Base-by-base conservation (phyloP, 2,888 invertebrate genomes). In the Amiota minor region DNA sequence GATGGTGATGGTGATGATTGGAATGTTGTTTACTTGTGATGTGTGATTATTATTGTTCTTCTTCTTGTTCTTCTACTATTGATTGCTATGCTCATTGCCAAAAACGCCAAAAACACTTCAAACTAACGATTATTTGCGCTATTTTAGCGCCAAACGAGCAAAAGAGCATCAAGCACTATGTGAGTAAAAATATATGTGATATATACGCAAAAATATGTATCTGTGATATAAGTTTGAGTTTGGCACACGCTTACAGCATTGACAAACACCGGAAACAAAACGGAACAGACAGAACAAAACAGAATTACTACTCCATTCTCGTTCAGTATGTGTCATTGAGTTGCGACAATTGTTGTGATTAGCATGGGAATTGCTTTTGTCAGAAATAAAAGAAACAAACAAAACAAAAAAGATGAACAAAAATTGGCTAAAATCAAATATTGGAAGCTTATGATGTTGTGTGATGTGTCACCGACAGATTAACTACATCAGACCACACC, bases 271-370 rank as follows among this genome's bases (percentile, higher is more conserved):
- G 53, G 53, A 12, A 50, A 12, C 50, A 50, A 50, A 50, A n/a
- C 4, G 50, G n/a, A 14, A 50, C 11, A 14, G 50, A 14, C 50
- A 14, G 50, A 50, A n/a, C n/a, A 11, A 2, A n/a, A 56, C 18
- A 18, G n/a, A 56, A 16, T 56, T n/a, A 14, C 14, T 10, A 56
- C 11, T 18, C n/a, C 16, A 23, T 6, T 11, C 9, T 18, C 9
- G 9, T 76, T 76, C 79, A 77, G 61, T 35, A 62, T 59, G 35
- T 62, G 61, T 62, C 61, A 62, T 35, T 62, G 61, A 11, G 23
- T 35, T 80, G 85, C 82, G 80, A 83, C 83, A 84, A 84, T 83
- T 83, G 83, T 80, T 83, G 85, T 84, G 83, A 84, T 83, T 83
- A 83, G 83, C 83, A 83, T 84, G 83, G 77, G 83, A 81, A 83